phyloP scores from a whole-genome alignment of 2,113 vertebrate species.

The Callopanchax toddi region DNA sequence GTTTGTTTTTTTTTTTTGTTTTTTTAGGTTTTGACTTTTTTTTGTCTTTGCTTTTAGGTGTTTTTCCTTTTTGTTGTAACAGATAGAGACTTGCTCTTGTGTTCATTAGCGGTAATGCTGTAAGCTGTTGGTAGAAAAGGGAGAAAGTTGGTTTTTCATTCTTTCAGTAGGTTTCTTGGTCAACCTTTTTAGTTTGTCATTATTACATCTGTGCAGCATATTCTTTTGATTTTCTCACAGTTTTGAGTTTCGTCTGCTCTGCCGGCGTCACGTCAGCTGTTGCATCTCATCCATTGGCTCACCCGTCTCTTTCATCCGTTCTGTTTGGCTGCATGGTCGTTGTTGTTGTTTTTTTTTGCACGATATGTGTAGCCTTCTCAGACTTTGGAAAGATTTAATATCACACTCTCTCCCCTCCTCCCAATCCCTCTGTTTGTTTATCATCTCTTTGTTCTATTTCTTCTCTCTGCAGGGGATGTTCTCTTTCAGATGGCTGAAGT shows the following conservation, averaged over 20 bases:
- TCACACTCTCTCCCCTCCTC: conserved; percentile 27
- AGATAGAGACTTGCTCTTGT: conserved; percentile 26
- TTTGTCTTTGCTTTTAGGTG: conserved; percentile 30
- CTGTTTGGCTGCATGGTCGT: conserved; percentile 67
- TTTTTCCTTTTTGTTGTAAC: conserved; percentile 29
- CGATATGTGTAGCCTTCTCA: conserved; percentile 25
- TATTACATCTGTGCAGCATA: conserved; percentile 11
- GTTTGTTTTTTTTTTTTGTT: conserved; percentile 16
- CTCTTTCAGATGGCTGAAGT: conserved; percentile 99
- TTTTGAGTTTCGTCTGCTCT: conserved; percentile 35
- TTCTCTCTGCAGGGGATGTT: conserved; percentile 88
- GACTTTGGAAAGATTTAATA: background rate
- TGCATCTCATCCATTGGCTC: conserved; percentile 44
- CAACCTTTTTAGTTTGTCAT: conserved; percentile 14
- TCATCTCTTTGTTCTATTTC: conserved; percentile 35
- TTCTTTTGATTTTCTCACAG: conserved; percentile 9
- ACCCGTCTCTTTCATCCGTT: conserved; percentile 30
- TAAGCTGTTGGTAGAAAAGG: conserved; percentile 10
- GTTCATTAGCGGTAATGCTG: conserved; percentile 27
- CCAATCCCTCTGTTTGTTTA: conserved; percentile 52
- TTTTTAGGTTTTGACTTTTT: conserved; percentile 4
- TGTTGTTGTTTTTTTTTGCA: conserved; percentile 40
- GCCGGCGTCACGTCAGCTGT: conserved; percentile 12
- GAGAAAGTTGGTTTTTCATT: background rate
- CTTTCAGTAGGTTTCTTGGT: conserved; percentile 33